Evolutionary conservation across 2,888 invertebrate genomes (phyloP), one percentile per base, ranked within the genome.

Genomic region (Chymomyza procnemis): DNA sequence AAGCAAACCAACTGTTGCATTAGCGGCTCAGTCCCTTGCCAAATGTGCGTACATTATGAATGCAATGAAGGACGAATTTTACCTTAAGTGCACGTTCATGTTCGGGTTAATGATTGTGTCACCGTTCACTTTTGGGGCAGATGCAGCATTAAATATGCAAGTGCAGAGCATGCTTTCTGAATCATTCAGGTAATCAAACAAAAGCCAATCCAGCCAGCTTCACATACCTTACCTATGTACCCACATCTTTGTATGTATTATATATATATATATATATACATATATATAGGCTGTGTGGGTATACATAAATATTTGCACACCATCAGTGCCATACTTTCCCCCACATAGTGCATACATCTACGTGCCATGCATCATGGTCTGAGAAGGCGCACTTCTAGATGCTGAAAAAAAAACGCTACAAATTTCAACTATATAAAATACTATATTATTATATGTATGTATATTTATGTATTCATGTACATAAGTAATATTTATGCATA

Each of bases 1-100:
- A 6, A 41, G 4, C 1, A 1, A 34, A 54, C 64, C 69, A 73
- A 73, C 74, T 73, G 74, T 73, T 73, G 74, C 69, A 34, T 30
- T 64, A 57, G 57, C 57, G 50, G 47, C 57, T 50, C 54, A 41
- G 12, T 9, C 12, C 34, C 34, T 41, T 41, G 12, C 2, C 9
- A 41, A 9, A 41, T 12, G 12, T 41, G 12, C 12, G 12, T 41
- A 5, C 34, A 41, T 12, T 41, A 12, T 41, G 34, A 9, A 34
- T 34, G 34, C 9, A 9, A 34, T 34, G 34, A 34, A 34, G 34
- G 9, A 26, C 3, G 26, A 26, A 26, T 26, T 1, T 26, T 26
- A 26, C 8, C 26, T 26, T 26, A 6, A 6, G 26, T 26, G 6
- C 5, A 6, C 6, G 26, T 26, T 26, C 6, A 26, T 26, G 26